phyloP scores from a whole-genome alignment of 2,888 invertebrate genomes.

The Melieria picta region DNA sequence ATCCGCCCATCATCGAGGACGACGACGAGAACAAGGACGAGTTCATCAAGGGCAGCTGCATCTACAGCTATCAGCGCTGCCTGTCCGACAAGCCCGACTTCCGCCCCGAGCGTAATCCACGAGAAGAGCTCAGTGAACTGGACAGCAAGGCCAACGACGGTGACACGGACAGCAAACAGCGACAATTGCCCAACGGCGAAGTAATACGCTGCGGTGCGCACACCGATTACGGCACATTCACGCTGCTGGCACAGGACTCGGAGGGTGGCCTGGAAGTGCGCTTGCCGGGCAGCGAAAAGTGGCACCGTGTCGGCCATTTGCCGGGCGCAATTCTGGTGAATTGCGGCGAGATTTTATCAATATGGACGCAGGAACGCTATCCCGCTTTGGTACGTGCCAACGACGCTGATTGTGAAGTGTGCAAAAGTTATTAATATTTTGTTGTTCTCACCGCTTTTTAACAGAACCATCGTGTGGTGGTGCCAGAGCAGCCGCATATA shows the following conservation, averaged over 20 bases:
- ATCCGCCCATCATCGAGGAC: constrained; percentile 75
- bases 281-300: constrained; percentile 73
- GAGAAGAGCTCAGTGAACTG: constrained; percentile 54
- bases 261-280: constrained; percentile 77
- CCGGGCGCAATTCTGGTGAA: constrained; percentile 81
- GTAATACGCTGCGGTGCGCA: constrained; percentile 75
- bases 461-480: constrained; percentile 78
- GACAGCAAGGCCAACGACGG: constrained; percentile 45
- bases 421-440: neutral
- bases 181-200: constrained; percentile 65
- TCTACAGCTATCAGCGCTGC: constrained; percentile 66
- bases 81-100: constrained; percentile 64
- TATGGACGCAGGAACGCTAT: constrained; percentile 78
- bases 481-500: constrained; percentile 73
- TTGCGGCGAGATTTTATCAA: constrained; percentile 77
- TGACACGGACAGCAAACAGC: constrained; percentile 50
- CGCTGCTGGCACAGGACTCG: constrained; percentile 77
- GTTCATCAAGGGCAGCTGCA: constrained; percentile 65
- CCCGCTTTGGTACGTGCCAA: constrained; percentile 71
- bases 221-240: constrained; percentile 81
- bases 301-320: constrained; percentile 79
- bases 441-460: constrained; percentile 35
- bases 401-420: neutral
- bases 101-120: constrained; percentile 60
- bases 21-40: constrained; percentile 70